Base-by-base conservation (phyloP, 2,797 vertebrate species). In the Remorina albescens region DNA sequence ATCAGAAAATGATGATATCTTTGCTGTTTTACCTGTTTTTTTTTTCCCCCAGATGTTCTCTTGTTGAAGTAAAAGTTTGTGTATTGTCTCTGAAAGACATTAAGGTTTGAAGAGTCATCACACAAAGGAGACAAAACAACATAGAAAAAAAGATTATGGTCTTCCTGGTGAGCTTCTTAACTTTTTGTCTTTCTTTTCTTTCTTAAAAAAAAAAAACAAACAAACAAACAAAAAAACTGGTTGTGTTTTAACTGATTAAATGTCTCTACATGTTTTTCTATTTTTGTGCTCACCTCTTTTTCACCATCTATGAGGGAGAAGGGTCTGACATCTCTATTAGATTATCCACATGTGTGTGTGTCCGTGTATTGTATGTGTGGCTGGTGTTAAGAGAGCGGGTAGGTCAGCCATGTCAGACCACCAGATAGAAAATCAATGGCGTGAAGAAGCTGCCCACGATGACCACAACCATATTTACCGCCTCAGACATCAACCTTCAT, bases 361-460 rank as follows among this genome's bases (percentile, higher is more conserved):
- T 53, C 23, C 57, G 66, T 44, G 44, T 30, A 51, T 30, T n/a
- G n/a, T n/a, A n/a, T n/a, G 26, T 26, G 62, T 1, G 7, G 28
- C 25, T 46, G 41, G 36, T 9, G 36, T 9, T 37, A 37, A 46
- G 37, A 19, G 41, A 54, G 50, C 8, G 8, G 41, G 37, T 1
- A 3, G 71, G 74, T 76, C 82, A 60, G n/a, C 65, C 7, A 1
- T 74, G 68, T 84, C 71, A 74, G 73, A 67, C 56, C 69, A 67
- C 41, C 64, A 28, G 70, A 88, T 72, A 70, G 67, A 76, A 90
- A 88, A 88, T 83, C 88, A 78, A 91, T 88, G 44, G 13, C 56
- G 69, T 78, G 84, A 80, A 75, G 83, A 64, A 84, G 68, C 36
- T 39, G 73, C 67, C 56, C 13, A n/a, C 49, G 18, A 62, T 51